Conservation (phyloP, 2,888 invertebrate species). For the Drosophila siamana region DNA sequence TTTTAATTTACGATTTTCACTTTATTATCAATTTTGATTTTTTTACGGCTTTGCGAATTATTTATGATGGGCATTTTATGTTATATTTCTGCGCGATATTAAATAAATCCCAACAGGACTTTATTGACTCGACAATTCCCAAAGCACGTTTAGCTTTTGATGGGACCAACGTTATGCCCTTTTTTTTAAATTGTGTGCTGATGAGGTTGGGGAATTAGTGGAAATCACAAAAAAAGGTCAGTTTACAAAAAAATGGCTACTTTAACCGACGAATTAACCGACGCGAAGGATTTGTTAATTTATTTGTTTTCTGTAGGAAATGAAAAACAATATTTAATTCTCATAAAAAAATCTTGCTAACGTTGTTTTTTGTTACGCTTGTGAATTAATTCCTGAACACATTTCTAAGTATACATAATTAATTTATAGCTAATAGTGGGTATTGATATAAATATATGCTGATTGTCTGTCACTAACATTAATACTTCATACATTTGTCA, state of each 20-base stretch:
- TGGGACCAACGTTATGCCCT: neutral
- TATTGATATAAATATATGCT: neutral
- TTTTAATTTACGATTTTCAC: slow-evolving; percentile 62
- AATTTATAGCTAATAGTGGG: slow-evolving; percentile 14
- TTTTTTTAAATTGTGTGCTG: slow-evolving; percentile 8
- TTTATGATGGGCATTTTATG: slow-evolving; percentile 64
- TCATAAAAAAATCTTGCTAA: neutral
- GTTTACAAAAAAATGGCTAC: slow-evolving; percentile 2
- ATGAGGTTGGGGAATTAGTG: slow-evolving; percentile 8
- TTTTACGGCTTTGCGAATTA: slow-evolving; percentile 60
- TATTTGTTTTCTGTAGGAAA: neutral
- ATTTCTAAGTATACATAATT: neutral
- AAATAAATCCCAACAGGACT: slow-evolving; percentile 66
- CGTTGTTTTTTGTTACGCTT: neutral
- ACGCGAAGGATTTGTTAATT: slow-evolving; percentile 2
- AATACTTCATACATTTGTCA: slow-evolving; percentile 65
- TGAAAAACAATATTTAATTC: neutral
- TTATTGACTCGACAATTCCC: slow-evolving; percentile 66
- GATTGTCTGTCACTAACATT: slow-evolving; percentile 51
- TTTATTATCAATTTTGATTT: slow-evolving; percentile 70
- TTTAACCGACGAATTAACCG: slow-evolving; percentile 14
- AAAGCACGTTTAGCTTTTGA: slow-evolving; percentile 22
- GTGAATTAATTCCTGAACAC: neutral
- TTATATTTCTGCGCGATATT: slow-evolving; percentile 57
- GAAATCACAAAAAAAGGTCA: slow-evolving; percentile 1